Percentiles rank a stretch among this genome's conserved stretches.
phyloP scores from a whole-genome alignment of 1,140 invertebrate species.

The Ooceraea biroi region DNA sequence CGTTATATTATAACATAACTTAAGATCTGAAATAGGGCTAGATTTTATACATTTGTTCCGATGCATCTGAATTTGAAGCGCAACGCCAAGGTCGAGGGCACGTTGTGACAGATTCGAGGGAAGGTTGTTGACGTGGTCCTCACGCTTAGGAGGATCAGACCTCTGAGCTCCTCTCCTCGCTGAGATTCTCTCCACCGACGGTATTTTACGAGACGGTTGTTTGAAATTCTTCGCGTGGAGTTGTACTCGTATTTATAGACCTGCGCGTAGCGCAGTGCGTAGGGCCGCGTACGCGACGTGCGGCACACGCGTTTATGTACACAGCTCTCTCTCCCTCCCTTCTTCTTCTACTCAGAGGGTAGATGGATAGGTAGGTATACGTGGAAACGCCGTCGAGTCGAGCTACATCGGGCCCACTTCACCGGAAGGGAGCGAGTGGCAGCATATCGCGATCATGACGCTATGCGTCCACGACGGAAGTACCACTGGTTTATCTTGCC shows the following conservation, averaged over 20 bases:
- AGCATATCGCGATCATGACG: constrained; percentile 75
- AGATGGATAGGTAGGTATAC: constrained; percentile 12
- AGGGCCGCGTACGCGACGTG: constrained; percentile 43
- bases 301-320: constrained; percentile 62
- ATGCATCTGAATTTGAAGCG: neutral
- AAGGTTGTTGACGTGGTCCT: neutral
- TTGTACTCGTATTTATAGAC: constrained; percentile 74
- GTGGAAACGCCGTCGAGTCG: constrained; percentile 13
- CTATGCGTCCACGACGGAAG: constrained; percentile 73
- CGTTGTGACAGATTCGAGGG: constrained; percentile 13
- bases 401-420: constrained; percentile 33
- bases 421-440: constrained; percentile 55
- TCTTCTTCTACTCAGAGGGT: neutral
- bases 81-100: constrained; percentile 52
- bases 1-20: too few species aligned
- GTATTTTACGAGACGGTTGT: constrained; percentile 69
- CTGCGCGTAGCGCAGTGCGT: constrained; percentile 45
- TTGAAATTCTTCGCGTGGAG: constrained; percentile 75
- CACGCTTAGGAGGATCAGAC: neutral
- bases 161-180: neutral
- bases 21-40: too few species aligned
- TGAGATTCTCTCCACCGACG: constrained; percentile 56
- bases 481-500: constrained; percentile 66
- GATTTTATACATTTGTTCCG: too few species aligned
- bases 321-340: constrained; percentile 24